Percentiles rank a stretch among this genome's conserved stretches.
These are phyloP conservation scores for Tetramorium bicarinatum DNA, from an alignment of 2,888 invertebrate species.

Conservation along the genomic window DNA sequence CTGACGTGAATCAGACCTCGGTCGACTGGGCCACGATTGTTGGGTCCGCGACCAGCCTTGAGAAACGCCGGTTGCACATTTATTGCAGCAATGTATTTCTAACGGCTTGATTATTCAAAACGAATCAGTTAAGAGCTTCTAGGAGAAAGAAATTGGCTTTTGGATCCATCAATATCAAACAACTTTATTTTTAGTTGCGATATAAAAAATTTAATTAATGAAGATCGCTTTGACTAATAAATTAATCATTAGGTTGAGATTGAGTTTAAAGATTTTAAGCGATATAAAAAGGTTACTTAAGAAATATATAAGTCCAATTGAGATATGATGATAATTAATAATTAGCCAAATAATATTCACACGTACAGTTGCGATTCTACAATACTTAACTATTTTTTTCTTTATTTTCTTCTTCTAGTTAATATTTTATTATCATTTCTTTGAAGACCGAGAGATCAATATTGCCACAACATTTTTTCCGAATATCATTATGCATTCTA, in stretches of 20 bases:
- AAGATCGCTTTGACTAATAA: neutral
- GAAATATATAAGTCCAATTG: neutral
- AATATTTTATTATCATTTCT: slow-evolving; percentile 6
- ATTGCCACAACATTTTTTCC: neutral
- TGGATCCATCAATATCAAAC: neutral
- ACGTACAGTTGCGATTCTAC: neutral
- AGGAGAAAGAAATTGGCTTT: neutral
- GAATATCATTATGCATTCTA: slow-evolving; percentile 24
- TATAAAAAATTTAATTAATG: neutral
- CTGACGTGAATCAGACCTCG: slow-evolving; percentile 75
- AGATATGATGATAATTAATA: slow-evolving; percentile 6
- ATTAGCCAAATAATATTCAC: neutral
- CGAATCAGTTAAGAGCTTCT: neutral
- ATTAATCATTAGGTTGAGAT: slow-evolving; percentile 1
- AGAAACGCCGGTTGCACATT: slow-evolving; percentile 64
- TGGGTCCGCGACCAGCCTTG: slow-evolving; percentile 64
- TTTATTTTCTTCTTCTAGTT: neutral
- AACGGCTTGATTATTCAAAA: slow-evolving; percentile 17
- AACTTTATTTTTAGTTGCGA: neutral
- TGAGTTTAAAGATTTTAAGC: neutral
- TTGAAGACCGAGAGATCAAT: slow-evolving; percentile 3
- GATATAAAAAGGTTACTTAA: neutral
- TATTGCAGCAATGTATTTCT: slow-evolving; percentile 37
- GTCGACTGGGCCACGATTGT: slow-evolving; percentile 47
- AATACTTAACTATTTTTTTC: neutral